Base-by-base conservation (phyloP, 2,888 invertebrate species). In the Xestoiulus laeticollis region DNA sequence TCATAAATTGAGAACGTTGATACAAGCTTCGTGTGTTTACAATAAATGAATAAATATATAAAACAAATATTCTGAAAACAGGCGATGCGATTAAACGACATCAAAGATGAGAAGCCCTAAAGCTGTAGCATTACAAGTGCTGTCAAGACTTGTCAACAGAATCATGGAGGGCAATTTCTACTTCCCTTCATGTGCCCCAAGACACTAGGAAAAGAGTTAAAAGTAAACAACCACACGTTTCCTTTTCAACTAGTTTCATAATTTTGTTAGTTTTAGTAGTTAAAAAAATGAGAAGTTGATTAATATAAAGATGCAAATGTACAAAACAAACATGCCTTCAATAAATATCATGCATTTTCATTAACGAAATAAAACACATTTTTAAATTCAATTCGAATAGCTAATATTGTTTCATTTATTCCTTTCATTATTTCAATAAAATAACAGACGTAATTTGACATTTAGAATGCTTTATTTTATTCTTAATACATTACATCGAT, bases 121-220 rank as follows among this genome's bases (percentile, higher is more conserved):
- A n/a, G 68, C 12, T 10, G 26, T 68, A 26, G 68, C 68, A 68
- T 68, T 68, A 68, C 22, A 68, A 26, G 68, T 68, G 68, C 26
- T 68, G 26, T 68, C 68, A 68, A 68, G 68, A 68, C 26, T 68
- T 68, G 68, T 68, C 26, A 68, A 68, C 68, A 68, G 68, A 68
- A 68, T 68, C 26, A 22, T 26, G 68, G 26, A 68, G 68, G 68
- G 68, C 26, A 68, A 68, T 26, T 68, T 68, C 68, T 26, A 26
- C 68, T n/a, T 8, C 68, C 10, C 6, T 68, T 12, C 8, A 26
- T n/a, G 26, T n/a, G 68, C 68, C 68, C n/a, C 68, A 10, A 68
- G 68, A 68, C 8, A 68, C 68, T 68, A 10, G 44, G 10, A 68
- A 26, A 68, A 68, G 68, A 68, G 68, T 8, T 68, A 12, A 68